Evolutionary conservation across 2,113 vertebrate species (phyloP).

Genomic region (Cariama cristata): DNA sequence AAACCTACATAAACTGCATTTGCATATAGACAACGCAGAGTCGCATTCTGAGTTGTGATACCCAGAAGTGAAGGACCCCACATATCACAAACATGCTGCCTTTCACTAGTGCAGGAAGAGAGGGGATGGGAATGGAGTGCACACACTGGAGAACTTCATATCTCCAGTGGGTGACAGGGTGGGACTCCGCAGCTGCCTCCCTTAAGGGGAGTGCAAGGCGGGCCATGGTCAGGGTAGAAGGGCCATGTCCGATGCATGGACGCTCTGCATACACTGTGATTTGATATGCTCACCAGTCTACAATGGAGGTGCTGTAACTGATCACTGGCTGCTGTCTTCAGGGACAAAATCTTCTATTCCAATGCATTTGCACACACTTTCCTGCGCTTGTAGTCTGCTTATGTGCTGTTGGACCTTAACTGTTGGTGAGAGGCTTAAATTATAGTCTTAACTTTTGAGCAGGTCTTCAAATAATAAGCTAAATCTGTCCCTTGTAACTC

Average conservation of each 20-base stretch:
- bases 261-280: background rate
- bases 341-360: background rate
- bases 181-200: background rate
- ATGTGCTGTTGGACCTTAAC: background rate
- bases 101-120: background rate
- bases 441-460: background rate
- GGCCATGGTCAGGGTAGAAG: background rate
- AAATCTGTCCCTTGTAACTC: background rate
- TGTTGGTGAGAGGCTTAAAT: background rate
- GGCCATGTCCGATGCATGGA: background rate
- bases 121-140: background rate
- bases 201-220: background rate
- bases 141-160: background rate
- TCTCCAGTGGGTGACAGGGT: background rate
- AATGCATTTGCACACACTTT: background rate
- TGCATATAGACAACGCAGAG: background rate
- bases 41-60: background rate
- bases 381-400: background rate
- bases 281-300: background rate
- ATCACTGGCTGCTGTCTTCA: background rate
- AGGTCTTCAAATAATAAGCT: background rate
- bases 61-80: background rate
- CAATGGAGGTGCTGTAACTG: background rate
- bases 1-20: background rate
- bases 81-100: background rate